Percentiles rank a stretch among this genome's conserved stretches.
Conservation (phyloP, 1,140 invertebrate genomes). For the Brachionus koreanus region DNA sequence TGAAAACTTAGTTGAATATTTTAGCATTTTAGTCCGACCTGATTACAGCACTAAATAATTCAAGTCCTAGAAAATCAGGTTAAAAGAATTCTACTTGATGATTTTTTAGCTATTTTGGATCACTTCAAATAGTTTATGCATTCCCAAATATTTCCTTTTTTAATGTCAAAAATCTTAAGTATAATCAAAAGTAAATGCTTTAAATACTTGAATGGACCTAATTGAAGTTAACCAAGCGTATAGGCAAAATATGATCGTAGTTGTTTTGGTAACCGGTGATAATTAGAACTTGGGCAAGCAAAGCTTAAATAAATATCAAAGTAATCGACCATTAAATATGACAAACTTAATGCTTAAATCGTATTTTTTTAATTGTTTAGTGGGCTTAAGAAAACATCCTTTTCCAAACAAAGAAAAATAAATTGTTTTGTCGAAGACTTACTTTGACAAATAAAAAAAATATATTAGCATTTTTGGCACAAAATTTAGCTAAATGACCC, state of each 20-base stretch:
- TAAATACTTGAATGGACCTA: background rate
- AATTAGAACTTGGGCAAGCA: background rate
- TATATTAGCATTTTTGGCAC: background rate
- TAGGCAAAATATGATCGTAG: background rate
- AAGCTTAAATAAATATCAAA: constrained; percentile 20
- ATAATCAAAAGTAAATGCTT: background rate
- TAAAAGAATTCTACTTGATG: background rate
- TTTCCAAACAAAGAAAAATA: background rate
- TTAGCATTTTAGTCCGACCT: background rate
- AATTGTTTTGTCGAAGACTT: background rate
- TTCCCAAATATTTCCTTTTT: background rate
- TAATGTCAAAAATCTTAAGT: background rate
- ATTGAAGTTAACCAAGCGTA: background rate
- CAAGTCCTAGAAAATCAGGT: background rate
- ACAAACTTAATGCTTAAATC: constrained; percentile 15
- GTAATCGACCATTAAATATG: constrained; percentile 23
- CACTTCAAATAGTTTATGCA: background rate
- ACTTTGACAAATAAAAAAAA: background rate
- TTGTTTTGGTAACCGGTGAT: constrained; percentile 5
- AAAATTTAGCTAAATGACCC: background rate
- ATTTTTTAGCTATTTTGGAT: background rate
- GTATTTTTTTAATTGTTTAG: constrained; percentile 4
- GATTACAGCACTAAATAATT: background rate
- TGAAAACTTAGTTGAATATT: background rate
- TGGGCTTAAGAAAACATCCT: background rate